A percentile compares a stretch with the other conserved stretches of the same genome.
phyloP scores from a whole-genome alignment of 64 coral and sea anemone species.

The Actinia equina region DNA sequence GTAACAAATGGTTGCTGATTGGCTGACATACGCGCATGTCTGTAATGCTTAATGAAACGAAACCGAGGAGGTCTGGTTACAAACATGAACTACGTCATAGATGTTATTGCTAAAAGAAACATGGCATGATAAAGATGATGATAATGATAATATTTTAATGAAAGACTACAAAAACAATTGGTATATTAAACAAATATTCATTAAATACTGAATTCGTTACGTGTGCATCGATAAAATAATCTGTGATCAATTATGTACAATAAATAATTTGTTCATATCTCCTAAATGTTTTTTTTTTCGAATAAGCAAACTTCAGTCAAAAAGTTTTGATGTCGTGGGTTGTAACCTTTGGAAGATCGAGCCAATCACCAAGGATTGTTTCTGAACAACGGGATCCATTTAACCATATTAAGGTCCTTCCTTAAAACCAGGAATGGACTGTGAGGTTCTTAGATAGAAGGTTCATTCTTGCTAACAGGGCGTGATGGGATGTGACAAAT shows the following conservation, averaged over 20 bases:
- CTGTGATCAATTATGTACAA: not conserved
- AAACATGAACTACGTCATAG: no score
- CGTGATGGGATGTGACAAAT: slow-evolving; percentile 43
- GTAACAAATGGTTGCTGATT: no score
- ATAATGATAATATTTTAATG: not conserved
- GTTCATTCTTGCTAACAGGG: slow-evolving; percentile 31
- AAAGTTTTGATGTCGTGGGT: not conserved
- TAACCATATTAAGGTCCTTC: no score
- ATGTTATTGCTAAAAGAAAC: no score
- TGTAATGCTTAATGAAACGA: no score
- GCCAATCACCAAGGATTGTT: no score
- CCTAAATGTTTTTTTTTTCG: not conserved
- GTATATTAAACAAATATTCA: not conserved
- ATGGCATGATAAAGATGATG: no score
- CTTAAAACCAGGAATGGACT: no score
- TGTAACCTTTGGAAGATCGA: no score
- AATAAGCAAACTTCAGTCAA: not conserved
- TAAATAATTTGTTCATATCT: not conserved
- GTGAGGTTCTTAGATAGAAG: not conserved
- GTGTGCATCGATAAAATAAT: slow-evolving; percentile 2
- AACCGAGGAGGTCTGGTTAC: no score
- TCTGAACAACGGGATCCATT: not conserved
- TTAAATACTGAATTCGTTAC: not conserved
- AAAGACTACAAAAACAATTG: not conserved
- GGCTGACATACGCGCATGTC: no score